Base-by-base conservation (phyloP, 2,888 invertebrate genomes). In the Thymelicus acteon region DNA sequence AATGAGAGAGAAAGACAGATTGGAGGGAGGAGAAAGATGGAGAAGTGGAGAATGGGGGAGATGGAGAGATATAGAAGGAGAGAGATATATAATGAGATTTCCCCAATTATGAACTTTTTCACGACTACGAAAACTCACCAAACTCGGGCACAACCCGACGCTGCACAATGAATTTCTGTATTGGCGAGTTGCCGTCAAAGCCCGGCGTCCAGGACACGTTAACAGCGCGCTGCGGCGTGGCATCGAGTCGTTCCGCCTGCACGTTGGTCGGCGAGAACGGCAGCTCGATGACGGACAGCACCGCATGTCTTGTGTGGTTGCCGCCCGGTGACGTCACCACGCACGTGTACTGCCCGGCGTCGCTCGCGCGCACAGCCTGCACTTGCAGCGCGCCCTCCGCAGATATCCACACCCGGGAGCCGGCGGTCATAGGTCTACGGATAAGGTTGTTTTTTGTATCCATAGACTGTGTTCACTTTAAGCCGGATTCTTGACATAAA, bases 141-240 rank as follows among this genome's bases (percentile, higher is more conserved):
- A 97, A 94, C 87, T 97, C 97, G 2, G 98, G 97, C 39, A 98
- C 97, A 80, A 98, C 97, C 74, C 98, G 95, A 87, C 97, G 97
- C 86, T 99, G 98, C 68, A 99, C 95, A 75, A 98, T 98, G 87
- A 97, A 99, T 85, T 98, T 97, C 79, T 97, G 95, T 72, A 99
- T 97, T 10, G 98, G 98, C 82, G 98, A 98, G 88, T 99, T 99
- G 69, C 99, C 99, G 91, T 99, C 98, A 88, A 99, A 99, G 40
- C 98, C 98, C 0, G 98, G 97, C 12, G 97, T 97, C 99, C 99
- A 99, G 24, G 97, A 96, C 4, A 99, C 96, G 83, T 98, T 98
- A 75, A 99, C 97, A 40, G 97, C 97, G 83, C 95, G 95, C 73
- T 96, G 96, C 2, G 95, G 94, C 13, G 95, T 94, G 6, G 95